Evolutionary conservation across 2,888 invertebrate species (phyloP), one percentile per base, ranked within the genome.

Genomic region (Chymomyza fuscimana): DNA sequence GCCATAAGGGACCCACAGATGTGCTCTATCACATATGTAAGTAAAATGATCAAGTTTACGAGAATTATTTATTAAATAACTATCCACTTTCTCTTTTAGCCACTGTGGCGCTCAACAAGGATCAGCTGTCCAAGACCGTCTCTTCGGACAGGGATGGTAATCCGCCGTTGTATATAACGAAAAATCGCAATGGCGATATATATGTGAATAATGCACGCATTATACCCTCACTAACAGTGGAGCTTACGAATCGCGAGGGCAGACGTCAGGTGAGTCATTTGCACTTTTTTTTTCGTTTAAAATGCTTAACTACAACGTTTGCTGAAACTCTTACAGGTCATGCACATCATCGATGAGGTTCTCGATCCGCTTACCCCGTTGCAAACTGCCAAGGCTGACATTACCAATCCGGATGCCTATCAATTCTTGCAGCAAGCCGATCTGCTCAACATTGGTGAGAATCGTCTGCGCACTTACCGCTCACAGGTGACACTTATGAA

Each of bases 341-440:
- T 97, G 80, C 97, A 97, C 91, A 95, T 97, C 86, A 96, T 97
- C 89, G 97, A 97, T 89, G 96, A 96, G 92, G 96, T 97, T 36
- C 92, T 97, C 73, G 94, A 95, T 81, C 97, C 97, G 0, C 94
- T 97, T 5, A 94, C 94, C 81, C 93, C 95, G 0, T 93, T 93
- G 67, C 93, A 94, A 36, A 93, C 94, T 16, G 93, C 93, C 68
- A 93, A 93, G 22, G 92, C 93, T n/a, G 93, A 94, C 12, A 93
- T 96, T 63, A 95, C 94, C 91, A 97, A 96, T 90, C 96, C 97
- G 0, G 96, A 96, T 86, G 97, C 97, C 2, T 94, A 94, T 89
- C 94, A 95, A 88, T 97, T 97, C 88, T 92, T 97, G 74, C 95
- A 95, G 88, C 94, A 95, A 87, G 96, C 96, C 65, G 96, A 96